Evolutionary conservation across 1,140 invertebrate genomes (phyloP).

Genomic region (Frieseomelitta varia): DNA sequence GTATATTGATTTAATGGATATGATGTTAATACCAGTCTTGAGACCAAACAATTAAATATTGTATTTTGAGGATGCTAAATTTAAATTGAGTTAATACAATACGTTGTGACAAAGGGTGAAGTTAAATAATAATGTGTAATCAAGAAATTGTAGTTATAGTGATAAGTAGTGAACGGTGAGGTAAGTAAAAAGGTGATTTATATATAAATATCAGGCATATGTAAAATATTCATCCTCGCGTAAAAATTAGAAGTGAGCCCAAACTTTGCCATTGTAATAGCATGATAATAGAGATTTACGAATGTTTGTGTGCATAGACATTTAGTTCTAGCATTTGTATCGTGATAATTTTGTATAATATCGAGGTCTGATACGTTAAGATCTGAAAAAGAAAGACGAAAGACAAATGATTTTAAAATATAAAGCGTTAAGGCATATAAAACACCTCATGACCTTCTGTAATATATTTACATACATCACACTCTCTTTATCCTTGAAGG

Average conservation of each 20-base stretch:
- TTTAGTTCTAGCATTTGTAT: conserved; percentile 66
- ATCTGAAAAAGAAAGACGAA: conserved; percentile 48
- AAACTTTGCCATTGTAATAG: conserved; percentile 72
- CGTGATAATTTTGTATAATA: conserved; percentile 48
- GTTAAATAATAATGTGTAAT: conserved; percentile 55
- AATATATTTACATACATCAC: conserved; percentile 56
- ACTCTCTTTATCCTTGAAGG: conserved; percentile 40
- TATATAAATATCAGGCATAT: conserved; percentile 48
- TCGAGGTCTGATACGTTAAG: conserved; percentile 34
- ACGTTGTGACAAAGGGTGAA: conserved; percentile 47
- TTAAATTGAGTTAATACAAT: conserved; percentile 45
- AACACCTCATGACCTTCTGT: conserved; percentile 48
- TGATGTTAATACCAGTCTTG: conserved; percentile 31
- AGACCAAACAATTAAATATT: conserved; percentile 52
- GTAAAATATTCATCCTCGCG: conserved; percentile 67
- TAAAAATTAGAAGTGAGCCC: conserved; percentile 57
- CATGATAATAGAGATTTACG: conserved; percentile 60
- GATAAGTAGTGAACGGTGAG: conserved; percentile 46
- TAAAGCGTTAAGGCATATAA: conserved; percentile 46
- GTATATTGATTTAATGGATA: conserved; percentile 38
- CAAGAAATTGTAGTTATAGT: conserved; percentile 49
- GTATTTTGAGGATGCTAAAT: conserved; percentile 41
- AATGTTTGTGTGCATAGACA: conserved; percentile 70
- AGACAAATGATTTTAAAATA: conserved; percentile 44
- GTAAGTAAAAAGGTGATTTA: conserved; percentile 41